Conservation (phyloP, 2,888 invertebrate species). For the Nomada fabriciana region DNA sequence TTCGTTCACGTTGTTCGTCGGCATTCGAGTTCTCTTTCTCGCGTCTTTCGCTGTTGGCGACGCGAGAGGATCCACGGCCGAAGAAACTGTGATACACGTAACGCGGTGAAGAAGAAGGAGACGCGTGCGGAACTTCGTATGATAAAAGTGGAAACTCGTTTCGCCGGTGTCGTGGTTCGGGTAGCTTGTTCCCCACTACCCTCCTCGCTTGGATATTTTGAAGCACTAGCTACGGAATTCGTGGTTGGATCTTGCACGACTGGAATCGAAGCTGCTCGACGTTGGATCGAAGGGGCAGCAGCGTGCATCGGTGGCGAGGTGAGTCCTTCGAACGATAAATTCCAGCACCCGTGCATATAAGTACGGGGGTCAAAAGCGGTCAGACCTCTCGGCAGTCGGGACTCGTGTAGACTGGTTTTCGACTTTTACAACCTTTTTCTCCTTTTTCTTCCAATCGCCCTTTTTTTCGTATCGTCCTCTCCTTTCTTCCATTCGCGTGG, state of each 20-base stretch:
- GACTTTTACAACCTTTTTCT: slow-evolving; percentile 8
- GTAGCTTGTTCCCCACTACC: neutral
- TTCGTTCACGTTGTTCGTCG: neutral
- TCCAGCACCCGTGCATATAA: slow-evolving; percentile 47
- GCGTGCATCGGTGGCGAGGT: slow-evolving; percentile 61
- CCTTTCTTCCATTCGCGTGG: neutral
- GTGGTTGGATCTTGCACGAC: slow-evolving; percentile 2
- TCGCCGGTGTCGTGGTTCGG: slow-evolving; percentile 43
- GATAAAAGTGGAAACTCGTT: slow-evolving; percentile 71
- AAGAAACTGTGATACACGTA: slow-evolving; percentile 52
- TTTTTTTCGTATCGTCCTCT: neutral
- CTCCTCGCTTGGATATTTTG: slow-evolving; percentile 51
- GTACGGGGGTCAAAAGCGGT: slow-evolving; percentile 69
- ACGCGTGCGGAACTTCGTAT: slow-evolving; percentile 45
- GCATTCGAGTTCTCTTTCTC: neutral
- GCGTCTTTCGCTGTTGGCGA: neutral
- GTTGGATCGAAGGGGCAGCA: slow-evolving; percentile 43
- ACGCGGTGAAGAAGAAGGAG: slow-evolving; percentile 45
- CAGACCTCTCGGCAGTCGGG: slow-evolving; percentile 62
- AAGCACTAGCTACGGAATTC: slow-evolving; percentile 16
- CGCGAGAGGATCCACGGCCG: slow-evolving; percentile 20
- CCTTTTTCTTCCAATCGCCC: neutral
- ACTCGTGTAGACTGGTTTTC: slow-evolving; percentile 65
- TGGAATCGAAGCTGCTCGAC: slow-evolving; percentile 22
- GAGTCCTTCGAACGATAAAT: slow-evolving; percentile 66